These are phyloP conservation scores for Echeneis naucrates DNA, from an alignment of 2,797 vertebrate genomes.

Conservation along the genomic window DNA sequence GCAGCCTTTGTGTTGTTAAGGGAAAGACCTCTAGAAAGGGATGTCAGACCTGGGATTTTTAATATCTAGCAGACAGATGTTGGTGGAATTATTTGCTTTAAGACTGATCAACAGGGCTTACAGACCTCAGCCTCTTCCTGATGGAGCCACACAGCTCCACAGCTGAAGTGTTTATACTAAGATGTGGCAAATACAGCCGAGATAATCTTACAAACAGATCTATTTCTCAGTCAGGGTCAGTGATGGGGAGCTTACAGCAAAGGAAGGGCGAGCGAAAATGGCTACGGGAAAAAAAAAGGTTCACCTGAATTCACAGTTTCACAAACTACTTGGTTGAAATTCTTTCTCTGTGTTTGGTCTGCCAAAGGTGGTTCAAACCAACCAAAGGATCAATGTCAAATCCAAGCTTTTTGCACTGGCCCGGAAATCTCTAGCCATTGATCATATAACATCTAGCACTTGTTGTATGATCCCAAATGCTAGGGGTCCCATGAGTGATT, in stretches of 20 bases:
- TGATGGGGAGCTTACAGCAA: background rate
- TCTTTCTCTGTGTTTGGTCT: no score
- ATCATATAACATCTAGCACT: background rate
- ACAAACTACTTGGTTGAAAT: no score
- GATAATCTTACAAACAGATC: background rate
- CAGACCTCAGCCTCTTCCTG: conserved; percentile 39
- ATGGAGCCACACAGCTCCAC: conserved; percentile 15
- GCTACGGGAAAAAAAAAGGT: background rate
- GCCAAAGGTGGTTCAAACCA: no score
- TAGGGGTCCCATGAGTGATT: background rate
- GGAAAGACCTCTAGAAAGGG: background rate
- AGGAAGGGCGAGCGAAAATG: background rate
- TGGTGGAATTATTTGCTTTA: conserved; percentile 53
- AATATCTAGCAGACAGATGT: conserved; percentile 53
- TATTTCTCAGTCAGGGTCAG: conserved; percentile 4
- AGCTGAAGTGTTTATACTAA: background rate
- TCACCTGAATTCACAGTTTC: background rate
- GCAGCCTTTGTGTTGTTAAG: conserved; percentile 27
- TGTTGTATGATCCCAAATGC: background rate
- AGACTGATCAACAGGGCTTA: conserved; percentile 50
- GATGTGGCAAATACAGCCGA: background rate
- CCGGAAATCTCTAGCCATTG: background rate
- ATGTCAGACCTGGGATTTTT: conserved; percentile 1
- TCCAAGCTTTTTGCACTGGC: background rate
- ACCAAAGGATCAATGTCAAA: no score